Evolutionary conservation across 1,140 invertebrate genomes (phyloP).

Genomic region (Drosophila eugracilis): DNA sequence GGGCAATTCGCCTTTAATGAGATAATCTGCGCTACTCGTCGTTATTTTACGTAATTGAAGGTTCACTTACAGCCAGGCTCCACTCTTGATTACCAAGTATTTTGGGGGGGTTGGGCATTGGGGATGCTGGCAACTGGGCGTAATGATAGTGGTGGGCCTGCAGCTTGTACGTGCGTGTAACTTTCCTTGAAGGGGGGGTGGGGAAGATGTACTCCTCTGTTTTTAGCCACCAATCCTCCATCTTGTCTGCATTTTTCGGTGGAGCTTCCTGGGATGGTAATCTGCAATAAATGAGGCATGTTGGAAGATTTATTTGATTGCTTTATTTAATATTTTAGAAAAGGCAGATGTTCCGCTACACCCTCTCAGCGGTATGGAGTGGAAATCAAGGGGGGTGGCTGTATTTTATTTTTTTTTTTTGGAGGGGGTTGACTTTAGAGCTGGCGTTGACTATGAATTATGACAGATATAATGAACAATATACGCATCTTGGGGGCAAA

Average conservation of each 20-base stretch:
- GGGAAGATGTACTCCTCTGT: not conserved
- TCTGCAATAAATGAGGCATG: constrained; percentile 84
- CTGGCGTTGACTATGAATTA: constrained; percentile 66
- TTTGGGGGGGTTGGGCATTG: constrained; percentile 4
- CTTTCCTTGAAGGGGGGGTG: not conserved
- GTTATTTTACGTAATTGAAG: constrained; percentile 82
- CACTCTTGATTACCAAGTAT: constrained; percentile 18
- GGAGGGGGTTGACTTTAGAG: constrained; percentile 44
- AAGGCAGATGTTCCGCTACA: constrained; percentile 74
- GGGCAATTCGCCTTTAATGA: constrained; percentile 69
- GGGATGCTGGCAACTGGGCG: constrained; percentile 33
- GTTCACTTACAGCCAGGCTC: constrained; percentile 66
- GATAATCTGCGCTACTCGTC: constrained; percentile 74
- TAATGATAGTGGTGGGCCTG: constrained; percentile 51
- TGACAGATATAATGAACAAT: constrained; percentile 74
- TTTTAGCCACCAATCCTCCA: not conserved
- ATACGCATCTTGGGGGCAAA: constrained; percentile 19
- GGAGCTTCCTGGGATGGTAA: constrained; percentile 63
- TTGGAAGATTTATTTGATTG: constrained; percentile 84
- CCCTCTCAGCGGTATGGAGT: not conserved
- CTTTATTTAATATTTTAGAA: constrained; percentile 83
- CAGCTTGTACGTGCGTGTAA: constrained; percentile 48
- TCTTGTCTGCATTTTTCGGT: constrained; percentile 38
- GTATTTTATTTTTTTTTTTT: not conserved
- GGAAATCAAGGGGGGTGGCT: not conserved